A percentile compares a stretch with the other conserved stretches of the same genome.
Evolutionary conservation across 2,113 vertebrate genomes (phyloP).

Genomic region (Camelus dromedarius): DNA sequence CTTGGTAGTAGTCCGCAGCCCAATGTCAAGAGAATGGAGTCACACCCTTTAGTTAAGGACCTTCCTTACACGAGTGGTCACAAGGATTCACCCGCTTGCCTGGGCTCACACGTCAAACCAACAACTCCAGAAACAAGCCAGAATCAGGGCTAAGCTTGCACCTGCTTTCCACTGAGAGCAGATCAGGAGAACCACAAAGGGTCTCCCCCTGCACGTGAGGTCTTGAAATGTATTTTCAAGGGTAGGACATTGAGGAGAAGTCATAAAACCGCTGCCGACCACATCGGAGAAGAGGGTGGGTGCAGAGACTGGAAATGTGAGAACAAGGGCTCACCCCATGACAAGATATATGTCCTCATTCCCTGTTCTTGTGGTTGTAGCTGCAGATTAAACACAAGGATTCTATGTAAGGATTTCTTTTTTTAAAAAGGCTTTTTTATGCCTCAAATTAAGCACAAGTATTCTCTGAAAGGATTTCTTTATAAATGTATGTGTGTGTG

Average conservation of each 20-base stretch:
- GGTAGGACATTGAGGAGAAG: accelerated
- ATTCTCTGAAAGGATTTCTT: neutral
- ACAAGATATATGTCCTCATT: accelerated
- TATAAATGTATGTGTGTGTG: neutral
- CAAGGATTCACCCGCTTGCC: no score
- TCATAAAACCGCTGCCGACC: accelerated
- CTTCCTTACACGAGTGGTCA: accelerated
- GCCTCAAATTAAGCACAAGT: neutral
- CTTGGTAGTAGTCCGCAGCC: neutral
- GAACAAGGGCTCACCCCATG: neutral
- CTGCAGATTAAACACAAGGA: neutral
- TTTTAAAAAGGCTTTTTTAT: neutral
- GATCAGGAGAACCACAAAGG: neutral
- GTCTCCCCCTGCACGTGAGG: accelerated
- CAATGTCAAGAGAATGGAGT: neutral
- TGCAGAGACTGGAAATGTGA: neutral
- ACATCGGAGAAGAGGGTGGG: neutral
- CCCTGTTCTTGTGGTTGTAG: accelerated
- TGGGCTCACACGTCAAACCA: neutral
- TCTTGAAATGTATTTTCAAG: neutral
- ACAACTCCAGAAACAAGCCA: neutral
- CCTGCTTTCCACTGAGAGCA: neutral
- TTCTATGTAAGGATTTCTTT: neutral
- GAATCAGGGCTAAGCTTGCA: accelerated
- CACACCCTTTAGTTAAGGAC: accelerated